Evolutionary conservation across 2,797 vertebrate genomes (phyloP).

Genomic region (Corythornis leucogaster): DNA sequence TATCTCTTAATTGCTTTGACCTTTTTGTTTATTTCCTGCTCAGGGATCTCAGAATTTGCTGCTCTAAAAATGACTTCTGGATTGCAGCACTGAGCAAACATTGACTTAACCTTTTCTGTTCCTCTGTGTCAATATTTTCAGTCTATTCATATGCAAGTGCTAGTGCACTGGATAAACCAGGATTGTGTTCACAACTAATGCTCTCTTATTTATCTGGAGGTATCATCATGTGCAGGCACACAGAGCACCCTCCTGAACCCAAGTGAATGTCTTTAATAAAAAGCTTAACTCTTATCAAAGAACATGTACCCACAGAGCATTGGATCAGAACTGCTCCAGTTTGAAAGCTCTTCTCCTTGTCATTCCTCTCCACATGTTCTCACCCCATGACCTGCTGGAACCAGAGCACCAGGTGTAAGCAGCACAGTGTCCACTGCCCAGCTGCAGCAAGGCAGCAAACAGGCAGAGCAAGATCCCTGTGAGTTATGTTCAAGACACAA

Average conservation of each 20-base stretch:
- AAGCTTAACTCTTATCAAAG: background rate
- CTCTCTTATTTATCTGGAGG: conserved; percentile 33
- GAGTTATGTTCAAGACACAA: background rate
- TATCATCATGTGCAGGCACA: background rate
- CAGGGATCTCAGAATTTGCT: conserved; percentile 36
- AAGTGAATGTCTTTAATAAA: background rate
- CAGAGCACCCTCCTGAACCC: background rate
- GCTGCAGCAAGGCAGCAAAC: background rate
- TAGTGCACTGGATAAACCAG: conserved; percentile 28
- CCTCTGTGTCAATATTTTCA: conserved; percentile 52
- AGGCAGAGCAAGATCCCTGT: background rate
- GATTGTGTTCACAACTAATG: conserved; percentile 7
- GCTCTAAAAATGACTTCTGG: conserved; percentile 6
- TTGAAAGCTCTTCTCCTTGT: background rate
- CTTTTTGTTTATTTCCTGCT: conserved; percentile 70
- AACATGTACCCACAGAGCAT: rapidly evolving
- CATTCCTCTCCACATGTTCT: background rate
- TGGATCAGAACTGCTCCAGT: rapidly evolving
- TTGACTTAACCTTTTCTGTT: conserved; percentile 75
- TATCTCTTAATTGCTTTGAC: conserved; percentile 76
- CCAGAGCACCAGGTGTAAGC: background rate
- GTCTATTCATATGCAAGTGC: conserved; percentile 51
- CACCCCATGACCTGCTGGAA: background rate
- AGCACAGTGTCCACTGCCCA: rapidly evolving
- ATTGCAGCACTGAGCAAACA: conserved; percentile 68